A percentile compares a stretch with the other conserved stretches of the same genome.
Evolutionary conservation across 2,888 invertebrate species (phyloP).

Genomic region (Cyrtodaria siliqua): DNA sequence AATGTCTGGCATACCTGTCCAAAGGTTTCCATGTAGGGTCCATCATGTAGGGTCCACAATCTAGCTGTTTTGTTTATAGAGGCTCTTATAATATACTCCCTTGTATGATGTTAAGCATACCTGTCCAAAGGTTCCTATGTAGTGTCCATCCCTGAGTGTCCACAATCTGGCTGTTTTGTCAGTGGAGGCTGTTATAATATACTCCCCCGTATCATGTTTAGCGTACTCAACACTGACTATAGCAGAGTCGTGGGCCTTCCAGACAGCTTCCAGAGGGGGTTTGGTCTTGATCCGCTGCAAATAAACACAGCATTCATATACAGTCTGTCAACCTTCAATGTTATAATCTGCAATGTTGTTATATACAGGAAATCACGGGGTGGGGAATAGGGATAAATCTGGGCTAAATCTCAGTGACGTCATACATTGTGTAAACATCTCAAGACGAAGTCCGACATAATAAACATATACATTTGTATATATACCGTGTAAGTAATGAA

Average conservation of each 20-base stretch:
- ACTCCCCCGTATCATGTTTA: conserved; percentile 77
- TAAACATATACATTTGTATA: too few relatives aligned
- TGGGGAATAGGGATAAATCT: too few relatives aligned
- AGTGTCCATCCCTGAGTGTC: conserved; percentile 79
- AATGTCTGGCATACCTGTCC: background rate
- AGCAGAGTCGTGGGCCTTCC: conserved; percentile 83
- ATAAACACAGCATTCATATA: background rate
- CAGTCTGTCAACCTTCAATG: too few relatives aligned
- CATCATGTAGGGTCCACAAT: background rate
- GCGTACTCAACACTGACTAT: conserved; percentile 84
- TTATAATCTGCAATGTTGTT: too few relatives aligned
- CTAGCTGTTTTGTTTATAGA: background rate
- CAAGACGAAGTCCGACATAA: too few relatives aligned
- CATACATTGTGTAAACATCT: too few relatives aligned
- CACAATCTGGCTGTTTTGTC: conserved; percentile 84
- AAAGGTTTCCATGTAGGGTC: background rate
- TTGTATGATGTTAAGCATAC: conserved; percentile 53
- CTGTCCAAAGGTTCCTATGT: conserved; percentile 85
- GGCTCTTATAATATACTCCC: background rate
- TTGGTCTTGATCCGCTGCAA: conserved; percentile 73
- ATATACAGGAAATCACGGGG: too few relatives aligned
- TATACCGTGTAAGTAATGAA: too few relatives aligned
- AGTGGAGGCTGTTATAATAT: conserved; percentile 83
- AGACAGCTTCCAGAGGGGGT: conserved; percentile 73
- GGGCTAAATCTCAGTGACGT: too few relatives aligned